phyloP scores from a whole-genome alignment of 2,113 vertebrate genomes.

The Macroglossus sobrinus region DNA sequence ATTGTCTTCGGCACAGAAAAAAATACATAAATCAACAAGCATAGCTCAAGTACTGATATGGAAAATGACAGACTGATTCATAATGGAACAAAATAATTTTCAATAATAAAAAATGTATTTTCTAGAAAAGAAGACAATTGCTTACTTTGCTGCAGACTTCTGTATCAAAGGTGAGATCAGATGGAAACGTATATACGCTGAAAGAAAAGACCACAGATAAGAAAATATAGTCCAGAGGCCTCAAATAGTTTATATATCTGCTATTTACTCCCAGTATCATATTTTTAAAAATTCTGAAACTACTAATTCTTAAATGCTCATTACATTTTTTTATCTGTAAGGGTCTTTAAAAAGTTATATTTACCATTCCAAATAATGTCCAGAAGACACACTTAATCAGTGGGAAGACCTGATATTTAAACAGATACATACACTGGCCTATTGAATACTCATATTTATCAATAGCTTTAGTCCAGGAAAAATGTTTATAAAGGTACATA shows the following conservation, averaged over 20 bases:
- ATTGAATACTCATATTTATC: background rate
- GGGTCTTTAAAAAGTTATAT: background rate
- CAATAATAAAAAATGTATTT: background rate
- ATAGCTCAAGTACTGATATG: background rate
- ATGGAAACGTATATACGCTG: constrained; percentile 94
- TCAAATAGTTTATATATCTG: background rate
- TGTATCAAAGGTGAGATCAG: constrained; percentile 94
- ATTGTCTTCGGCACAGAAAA: constrained; percentile 1
- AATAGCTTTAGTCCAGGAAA: constrained; percentile 7
- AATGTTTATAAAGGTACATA: background rate
- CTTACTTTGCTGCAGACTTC: constrained; percentile 94
- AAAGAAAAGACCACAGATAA: constrained; percentile 64
- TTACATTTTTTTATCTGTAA: background rate
- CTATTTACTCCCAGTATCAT: background rate
- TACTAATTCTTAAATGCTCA: constrained; percentile 15
- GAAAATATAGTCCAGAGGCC: background rate
- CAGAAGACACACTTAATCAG: background rate
- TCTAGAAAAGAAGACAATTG: background rate
- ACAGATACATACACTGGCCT: background rate
- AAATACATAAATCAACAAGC: background rate
- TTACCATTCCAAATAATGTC: constrained; percentile 12
- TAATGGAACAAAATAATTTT: constrained; percentile 25
- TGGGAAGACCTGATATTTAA: background rate
- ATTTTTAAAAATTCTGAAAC: constrained; percentile 14
- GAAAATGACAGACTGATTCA: background rate